Evolutionary conservation across 2,113 vertebrate species (phyloP), one percentile per base, ranked within the genome.

Genomic region (Macaca fascicularis): DNA sequence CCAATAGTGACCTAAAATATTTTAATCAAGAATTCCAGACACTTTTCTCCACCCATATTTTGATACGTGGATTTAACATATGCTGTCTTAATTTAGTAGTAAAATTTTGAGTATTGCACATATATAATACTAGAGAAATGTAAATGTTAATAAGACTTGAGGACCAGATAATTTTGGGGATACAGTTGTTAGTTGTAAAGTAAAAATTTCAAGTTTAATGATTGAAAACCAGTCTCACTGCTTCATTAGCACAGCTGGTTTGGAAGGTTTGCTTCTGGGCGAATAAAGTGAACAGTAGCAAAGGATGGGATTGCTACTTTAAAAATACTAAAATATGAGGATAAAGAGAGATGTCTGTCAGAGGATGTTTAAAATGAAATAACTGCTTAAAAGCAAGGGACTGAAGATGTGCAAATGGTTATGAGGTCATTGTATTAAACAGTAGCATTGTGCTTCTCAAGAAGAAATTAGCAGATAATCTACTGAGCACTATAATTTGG

Each of bases 21-120:
- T 97, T 96, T 97, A 98, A 98, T 98, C 98, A 97, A 87, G 78
- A 88, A 96, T 96, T 96, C 69, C 97, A 98, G 97, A 78, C 72
- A 95, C 69, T 72, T 86, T 30, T 95, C 92, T 95, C 85, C 93
- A 97, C 96, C 93, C 94, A 87, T 92, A 89, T 96, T 96, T 96
- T 86, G 90, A 95, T 93, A 97, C 74, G 40, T 96, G 87, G 30
- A 93, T 30, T 57, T 96, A 90, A 13, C 91, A 61, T 57, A 70
- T 72, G 25, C 64, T 13, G 67, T 90, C 85, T 96, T 96, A 93
- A 95, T 91, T 97, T 95, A 94, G 88, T 67, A 94, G 35, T 93
- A 91, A 85, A 92, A 94, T 55, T 92, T 94, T 90, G 57, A 92
- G 94, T 95, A 94, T 96, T 91, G 22, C 72, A 83, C 91, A 96